Evolutionary conservation across 1,140 invertebrate species (phyloP), one percentile per base, ranked within the genome.

Genomic region (Drosophila kanapiae): DNA sequence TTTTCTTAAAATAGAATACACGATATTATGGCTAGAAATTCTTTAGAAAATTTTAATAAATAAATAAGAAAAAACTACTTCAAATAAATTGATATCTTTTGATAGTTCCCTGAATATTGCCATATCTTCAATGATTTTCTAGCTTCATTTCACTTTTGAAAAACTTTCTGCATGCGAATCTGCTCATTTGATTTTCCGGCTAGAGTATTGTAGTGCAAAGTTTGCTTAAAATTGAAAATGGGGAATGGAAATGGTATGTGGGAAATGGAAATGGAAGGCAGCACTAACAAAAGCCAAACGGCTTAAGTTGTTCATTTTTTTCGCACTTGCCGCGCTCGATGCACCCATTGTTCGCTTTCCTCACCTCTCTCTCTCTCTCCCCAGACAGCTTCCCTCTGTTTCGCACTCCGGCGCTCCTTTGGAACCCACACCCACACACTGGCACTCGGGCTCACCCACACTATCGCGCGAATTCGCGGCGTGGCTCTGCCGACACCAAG

Each of bases 281-380:
- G n/a, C 33, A 13, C 18, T 13, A 35, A 54, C 53, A 53, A 76
- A 75, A 77, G 53, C 53, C 40, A 38, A 78, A 33, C 61, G 51
- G 59, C 75, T 78, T 71, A 72, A 72, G 54, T 78, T 77, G 62
- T 77, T 59, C 75, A 68, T 68, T 82, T 86, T 81, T 88, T 68
- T 49, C 65, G 62, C 85, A 83, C 83, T 87, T 90, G 45, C 68
- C 48, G 69, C 45, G 42, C 72, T 49, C 77, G 80, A 75, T 85
- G 81, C 77, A 62, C 59, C 85, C 84, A 88, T 90, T 90, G 85
- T 84, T 77, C 67, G 68, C 27, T 29, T 23, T 47, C 23, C 10
- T 38, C 62, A 54, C 8, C 58, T 51, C 48, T 9, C 45, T 51
- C 33, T 63, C 14, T 37, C 48, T 10, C 43, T 57, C 47, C 48